Evolutionary conservation across 2,113 vertebrate species (phyloP).

Genomic region (Petaurus breviceps): DNA sequence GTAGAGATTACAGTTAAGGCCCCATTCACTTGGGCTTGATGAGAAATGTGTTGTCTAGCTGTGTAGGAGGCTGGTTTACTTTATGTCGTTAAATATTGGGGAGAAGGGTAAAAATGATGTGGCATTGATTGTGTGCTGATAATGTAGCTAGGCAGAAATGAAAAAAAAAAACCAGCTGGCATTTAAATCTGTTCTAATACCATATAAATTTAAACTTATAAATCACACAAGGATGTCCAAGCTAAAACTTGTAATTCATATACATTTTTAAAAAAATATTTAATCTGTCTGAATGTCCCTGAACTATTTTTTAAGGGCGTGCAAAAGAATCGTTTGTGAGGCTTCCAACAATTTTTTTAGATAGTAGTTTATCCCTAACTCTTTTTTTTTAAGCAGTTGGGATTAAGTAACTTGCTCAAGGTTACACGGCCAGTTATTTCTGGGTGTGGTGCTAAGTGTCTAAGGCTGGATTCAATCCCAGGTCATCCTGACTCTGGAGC

Average conservation of each 20-base stretch:
- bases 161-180: constrained; percentile 29
- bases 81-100: constrained; percentile 55
- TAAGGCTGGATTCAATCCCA: no score
- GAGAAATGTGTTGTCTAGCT: constrained; percentile 62
- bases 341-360: neutral
- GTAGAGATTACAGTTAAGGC: constrained; percentile 63
- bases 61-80: constrained; percentile 44
- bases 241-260: neutral
- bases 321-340: neutral
- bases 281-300: neutral
- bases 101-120: constrained; percentile 28
- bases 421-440: no score
- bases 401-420: no score
- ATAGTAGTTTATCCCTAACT: neutral
- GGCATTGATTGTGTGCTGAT: constrained; percentile 39
- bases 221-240: constrained; percentile 10
- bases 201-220: constrained; percentile 26
- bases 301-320: neutral
- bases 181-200: constrained; percentile 58
- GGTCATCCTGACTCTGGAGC: no score
- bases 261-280: neutral
- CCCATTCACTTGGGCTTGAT: constrained; percentile 54
- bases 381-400: no score
- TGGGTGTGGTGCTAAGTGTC: no score
- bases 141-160: neutral